These are phyloP conservation scores for Odontamblyopus lacepedii DNA, from an alignment of 2,797 vertebrate species.

Conservation along the genomic window DNA sequence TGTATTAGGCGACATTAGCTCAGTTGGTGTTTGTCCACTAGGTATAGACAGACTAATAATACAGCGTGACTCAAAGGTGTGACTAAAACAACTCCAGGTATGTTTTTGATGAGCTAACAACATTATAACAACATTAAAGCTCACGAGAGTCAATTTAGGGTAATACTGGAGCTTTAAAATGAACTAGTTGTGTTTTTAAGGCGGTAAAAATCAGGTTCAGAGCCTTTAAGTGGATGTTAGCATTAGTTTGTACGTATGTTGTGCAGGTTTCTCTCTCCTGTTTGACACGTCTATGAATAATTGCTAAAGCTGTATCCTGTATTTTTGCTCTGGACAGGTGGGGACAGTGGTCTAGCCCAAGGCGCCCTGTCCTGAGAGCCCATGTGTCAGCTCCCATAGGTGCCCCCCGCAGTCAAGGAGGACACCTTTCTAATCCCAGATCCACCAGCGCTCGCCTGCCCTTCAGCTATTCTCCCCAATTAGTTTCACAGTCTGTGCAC, in stretches of 20 bases:
- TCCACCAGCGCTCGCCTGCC: neutral
- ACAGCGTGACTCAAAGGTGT: no score
- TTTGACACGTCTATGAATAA: neutral
- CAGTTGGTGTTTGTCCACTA: no score
- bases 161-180: no score
- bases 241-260: neutral
- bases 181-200: no score
- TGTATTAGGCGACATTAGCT: no score
- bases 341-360: neutral
- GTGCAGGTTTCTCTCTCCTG: neutral
- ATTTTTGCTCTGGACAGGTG: constrained; percentile 10
- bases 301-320: constrained; percentile 1
- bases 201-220: no score
- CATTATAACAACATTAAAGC: no score
- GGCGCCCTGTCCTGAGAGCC: neutral
- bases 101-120: no score
- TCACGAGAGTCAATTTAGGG: no score
- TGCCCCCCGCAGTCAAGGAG: neutral
- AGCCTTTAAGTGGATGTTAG: neutral
- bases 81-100: no score
- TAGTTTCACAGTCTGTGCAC: constrained; percentile 6
- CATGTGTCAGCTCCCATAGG: constrained; percentile 1
- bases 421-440: constrained; percentile 22
- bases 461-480: neutral
- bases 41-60: no score